A percentile compares a stretch with the other conserved stretches of the same genome.
Conservation (phyloP, 2,888 invertebrate species). For the Lordiphosa andalusiaca region DNA sequence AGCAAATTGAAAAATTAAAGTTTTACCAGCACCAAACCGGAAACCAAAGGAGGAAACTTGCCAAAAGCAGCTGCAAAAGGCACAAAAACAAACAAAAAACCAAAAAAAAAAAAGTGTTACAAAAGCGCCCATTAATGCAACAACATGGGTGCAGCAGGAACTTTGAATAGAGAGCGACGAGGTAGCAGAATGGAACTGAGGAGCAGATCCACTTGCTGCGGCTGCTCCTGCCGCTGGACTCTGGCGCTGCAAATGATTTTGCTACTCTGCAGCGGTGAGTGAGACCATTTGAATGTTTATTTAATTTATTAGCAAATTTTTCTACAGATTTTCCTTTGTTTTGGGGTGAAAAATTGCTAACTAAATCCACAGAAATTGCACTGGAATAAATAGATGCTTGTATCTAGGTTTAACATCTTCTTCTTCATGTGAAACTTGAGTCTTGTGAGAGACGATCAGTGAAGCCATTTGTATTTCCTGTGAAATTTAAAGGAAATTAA, state of each 20-base stretch:
- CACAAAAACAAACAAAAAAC: not conserved
- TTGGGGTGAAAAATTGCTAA: no score
- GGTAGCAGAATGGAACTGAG: no score
- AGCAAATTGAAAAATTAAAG: constrained; percentile 76
- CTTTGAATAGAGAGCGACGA: constrained; percentile 15
- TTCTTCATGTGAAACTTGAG: no score
- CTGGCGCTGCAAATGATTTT: constrained; percentile 5
- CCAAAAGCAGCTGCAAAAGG: constrained; percentile 19
- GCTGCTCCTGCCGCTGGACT: no score
- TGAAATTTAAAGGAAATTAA: no score
- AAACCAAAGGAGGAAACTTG: constrained; percentile 38
- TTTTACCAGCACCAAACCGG: constrained; percentile 45
- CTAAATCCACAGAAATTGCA: no score
- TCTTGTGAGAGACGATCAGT: no score
- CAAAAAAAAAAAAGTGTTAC: constrained; percentile 23
- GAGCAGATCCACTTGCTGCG: no score
- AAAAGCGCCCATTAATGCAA: constrained; percentile 15
- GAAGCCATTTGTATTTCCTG: no score
- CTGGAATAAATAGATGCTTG: no score
- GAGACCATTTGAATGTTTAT: constrained; percentile 7
- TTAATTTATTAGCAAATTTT: constrained; percentile 3
- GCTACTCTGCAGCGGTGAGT: constrained; percentile 44
- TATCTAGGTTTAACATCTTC: no score
- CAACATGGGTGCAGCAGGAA: constrained; percentile 55
- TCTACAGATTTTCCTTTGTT: not conserved